These are phyloP conservation scores for Lutraria rhynchaena DNA, from an alignment of 1,140 invertebrate genomes.

Conservation along the genomic window DNA sequence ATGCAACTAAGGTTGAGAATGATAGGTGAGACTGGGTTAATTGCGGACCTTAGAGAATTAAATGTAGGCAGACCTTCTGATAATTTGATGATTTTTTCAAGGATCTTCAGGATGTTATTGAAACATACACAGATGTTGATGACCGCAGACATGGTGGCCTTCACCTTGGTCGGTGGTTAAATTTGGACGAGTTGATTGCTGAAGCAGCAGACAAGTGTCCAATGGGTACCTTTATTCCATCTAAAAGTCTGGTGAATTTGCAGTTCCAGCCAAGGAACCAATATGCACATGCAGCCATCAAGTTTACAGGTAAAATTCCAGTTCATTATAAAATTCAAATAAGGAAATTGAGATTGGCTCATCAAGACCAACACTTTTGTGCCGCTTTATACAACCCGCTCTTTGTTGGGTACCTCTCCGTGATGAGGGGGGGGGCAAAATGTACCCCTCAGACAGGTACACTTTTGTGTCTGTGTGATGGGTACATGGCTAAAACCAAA, in stretches of 20 bases:
- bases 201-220: background rate
- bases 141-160: slow-evolving; percentile 24
- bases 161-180: slow-evolving; percentile 24
- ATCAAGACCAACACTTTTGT: slow-evolving; percentile 63
- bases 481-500: too few species aligned
- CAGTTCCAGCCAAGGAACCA: slow-evolving; percentile 37
- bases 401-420: too few species aligned
- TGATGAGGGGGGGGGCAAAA: too few species aligned
- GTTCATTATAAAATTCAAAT: slow-evolving; percentile 64
- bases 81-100: slow-evolving; percentile 49
- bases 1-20: slow-evolving; percentile 7
- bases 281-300: slow-evolving; percentile 31
- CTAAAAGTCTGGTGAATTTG: slow-evolving; percentile 8
- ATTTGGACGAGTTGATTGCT: slow-evolving; percentile 36
- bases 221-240: slow-evolving; percentile 16
- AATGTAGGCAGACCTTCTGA: slow-evolving; percentile 41
- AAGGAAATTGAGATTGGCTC: slow-evolving; percentile 45
- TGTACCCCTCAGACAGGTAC: too few species aligned
- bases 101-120: slow-evolving; percentile 1
- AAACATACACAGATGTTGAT: slow-evolving; percentile 49
- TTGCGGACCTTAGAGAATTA: slow-evolving; percentile 45
- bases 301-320: slow-evolving; percentile 48
- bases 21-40: background rate
- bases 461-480: too few species aligned
- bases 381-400: too few species aligned